Evolutionary conservation across 2,888 invertebrate species (phyloP).

Genomic region (Lepidonotus clava): DNA sequence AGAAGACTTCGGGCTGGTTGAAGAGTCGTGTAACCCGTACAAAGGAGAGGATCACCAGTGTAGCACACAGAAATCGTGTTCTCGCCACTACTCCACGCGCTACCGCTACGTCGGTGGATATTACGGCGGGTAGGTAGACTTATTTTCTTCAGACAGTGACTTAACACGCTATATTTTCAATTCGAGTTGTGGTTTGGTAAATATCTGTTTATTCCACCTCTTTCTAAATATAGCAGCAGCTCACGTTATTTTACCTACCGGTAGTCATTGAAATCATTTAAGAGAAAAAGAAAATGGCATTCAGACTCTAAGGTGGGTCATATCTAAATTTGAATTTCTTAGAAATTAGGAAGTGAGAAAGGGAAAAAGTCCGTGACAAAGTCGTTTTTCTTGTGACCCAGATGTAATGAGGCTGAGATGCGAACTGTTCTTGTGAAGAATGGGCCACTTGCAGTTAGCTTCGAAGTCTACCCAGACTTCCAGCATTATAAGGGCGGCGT

Average conservation of each 20-base stretch:
- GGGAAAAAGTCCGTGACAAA: background rate
- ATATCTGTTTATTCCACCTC: no score
- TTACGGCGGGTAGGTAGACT: constrained; percentile 80
- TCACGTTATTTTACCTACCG: no score
- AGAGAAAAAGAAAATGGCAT: no score
- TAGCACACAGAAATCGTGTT: constrained; percentile 74
- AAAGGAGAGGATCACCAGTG: constrained; percentile 79
- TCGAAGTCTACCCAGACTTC: constrained; percentile 81
- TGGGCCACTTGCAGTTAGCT: constrained; percentile 81
- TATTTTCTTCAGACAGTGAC: background rate
- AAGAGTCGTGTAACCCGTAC: constrained; percentile 81
- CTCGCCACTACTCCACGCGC: constrained; percentile 80
- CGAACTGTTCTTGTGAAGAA: constrained; percentile 79
- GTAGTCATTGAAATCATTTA: no score
- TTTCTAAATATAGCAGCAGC: no score
- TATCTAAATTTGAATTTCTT: no score
- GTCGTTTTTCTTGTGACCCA: constrained; percentile 60
- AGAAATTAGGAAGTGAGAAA: no score
- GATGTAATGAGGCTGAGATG: constrained; percentile 82
- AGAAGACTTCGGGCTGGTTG: constrained; percentile 81
- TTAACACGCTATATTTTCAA: no score
- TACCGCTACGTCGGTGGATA: constrained; percentile 82
- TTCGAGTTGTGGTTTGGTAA: no score
- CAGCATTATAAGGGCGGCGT: constrained; percentile 77
- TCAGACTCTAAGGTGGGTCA: no score